Evolutionary conservation across 1,140 invertebrate species (phyloP), one percentile per base, ranked within the genome.

Genomic region (Branchinecta lindahli): DNA sequence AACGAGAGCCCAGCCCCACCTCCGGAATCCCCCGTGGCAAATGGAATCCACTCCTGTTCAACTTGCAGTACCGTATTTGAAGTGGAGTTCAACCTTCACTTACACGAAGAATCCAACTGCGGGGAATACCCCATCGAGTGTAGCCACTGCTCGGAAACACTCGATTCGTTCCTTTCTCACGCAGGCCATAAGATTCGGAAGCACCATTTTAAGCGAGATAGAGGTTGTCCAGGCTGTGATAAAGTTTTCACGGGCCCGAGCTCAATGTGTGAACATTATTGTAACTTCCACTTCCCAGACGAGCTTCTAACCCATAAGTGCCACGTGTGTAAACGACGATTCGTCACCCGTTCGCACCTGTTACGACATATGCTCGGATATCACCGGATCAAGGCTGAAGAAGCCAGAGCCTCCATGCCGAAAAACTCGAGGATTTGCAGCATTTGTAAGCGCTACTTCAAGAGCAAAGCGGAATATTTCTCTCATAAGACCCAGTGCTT

Each of bases 41-140:
- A 33, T 5, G 33, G 33, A 33, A 33, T 33, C 33, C 33, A 33
- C 33, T 33, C 33, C 33, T 33, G 52, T 61, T 20, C 12, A 6
- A 20, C 1, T 2, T 61, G 52, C 18, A 20, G 6, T 6, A 61
- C 12, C 4, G 12, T 20, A 4, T 61, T 61, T 12, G 52, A 61
- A 20, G 52, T 61, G 12, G 12, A 12, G 12, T 61, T 61, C 18
- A 61, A 61, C 18, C 52, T 61, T 12, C 12, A 61, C 12, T 6
- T 61, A 20, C 52, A 61, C 18, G 12, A 61, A 61, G 52, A 61
- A 61, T 61, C 52, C 52, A 61, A 61, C 52, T 61, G 52, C 18
- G 12, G 12, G 12, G 18, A 12, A 15, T 61, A 61, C 18, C 52
- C 52, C 12, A 61, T 61, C 52, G 12, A 61, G 18, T 61, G 52